Conservation (phyloP, 2,113 vertebrate species). For the Burhinus oedicnemus region DNA sequence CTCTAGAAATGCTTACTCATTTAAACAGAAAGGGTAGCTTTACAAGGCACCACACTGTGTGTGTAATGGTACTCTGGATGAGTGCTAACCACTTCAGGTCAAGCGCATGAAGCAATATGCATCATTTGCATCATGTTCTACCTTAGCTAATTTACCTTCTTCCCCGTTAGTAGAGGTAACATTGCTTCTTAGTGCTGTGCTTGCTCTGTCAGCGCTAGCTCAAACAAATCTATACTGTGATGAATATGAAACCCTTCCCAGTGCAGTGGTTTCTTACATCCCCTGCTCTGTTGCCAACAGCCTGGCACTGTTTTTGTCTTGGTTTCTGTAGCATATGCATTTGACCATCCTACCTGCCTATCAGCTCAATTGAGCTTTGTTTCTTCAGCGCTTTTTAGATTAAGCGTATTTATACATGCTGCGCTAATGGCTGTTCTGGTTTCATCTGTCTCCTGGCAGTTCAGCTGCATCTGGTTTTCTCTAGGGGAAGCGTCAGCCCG, state of each 20-base stretch:
- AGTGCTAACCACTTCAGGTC: background rate
- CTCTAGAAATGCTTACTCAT: background rate
- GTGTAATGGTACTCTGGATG: background rate
- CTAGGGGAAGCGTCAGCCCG: background rate
- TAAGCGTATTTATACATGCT: no score
- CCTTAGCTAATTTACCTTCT: background rate
- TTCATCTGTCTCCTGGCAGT: background rate
- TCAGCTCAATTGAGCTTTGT: background rate
- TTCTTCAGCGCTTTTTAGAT: background rate
- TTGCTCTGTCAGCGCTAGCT: background rate
- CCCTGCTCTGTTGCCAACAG: background rate
- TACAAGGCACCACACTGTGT: background rate
- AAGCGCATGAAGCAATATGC: background rate
- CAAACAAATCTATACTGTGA: background rate
- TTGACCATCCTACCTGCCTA: background rate
- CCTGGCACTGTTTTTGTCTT: background rate
- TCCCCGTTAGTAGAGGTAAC: background rate
- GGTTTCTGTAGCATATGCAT: background rate
- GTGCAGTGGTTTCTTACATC: background rate
- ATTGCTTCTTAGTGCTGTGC: background rate
- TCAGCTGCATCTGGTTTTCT: background rate
- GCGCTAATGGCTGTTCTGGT: background rate
- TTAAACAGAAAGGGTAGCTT: background rate
- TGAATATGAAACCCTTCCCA: background rate
- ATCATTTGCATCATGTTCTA: background rate